A percentile compares a stretch with the other conserved stretches of the same genome.
phyloP scores from a whole-genome alignment of 2,797 vertebrate genomes.

The Etheostoma perlongum region DNA sequence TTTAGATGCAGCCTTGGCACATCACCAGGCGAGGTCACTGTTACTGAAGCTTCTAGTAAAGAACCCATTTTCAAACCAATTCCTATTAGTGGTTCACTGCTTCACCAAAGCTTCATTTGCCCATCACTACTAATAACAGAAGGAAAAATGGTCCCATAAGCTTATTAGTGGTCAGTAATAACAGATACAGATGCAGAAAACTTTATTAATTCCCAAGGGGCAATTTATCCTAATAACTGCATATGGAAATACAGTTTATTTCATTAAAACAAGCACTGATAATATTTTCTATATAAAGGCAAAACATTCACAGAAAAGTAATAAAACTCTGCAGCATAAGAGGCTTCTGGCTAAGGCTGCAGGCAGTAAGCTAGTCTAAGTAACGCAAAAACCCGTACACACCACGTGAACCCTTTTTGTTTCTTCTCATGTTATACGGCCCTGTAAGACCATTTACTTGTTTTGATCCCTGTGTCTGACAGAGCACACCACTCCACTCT shows the following conservation, averaged over 20 bases:
- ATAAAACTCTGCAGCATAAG: neutral
- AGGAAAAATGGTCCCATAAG: neutral
- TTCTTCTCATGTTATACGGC: neutral
- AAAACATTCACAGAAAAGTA: neutral
- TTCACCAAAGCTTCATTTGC: no score
- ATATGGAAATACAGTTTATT: neutral
- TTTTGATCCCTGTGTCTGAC: conserved; percentile 71
- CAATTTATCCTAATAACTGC: neutral
- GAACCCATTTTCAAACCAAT: no score
- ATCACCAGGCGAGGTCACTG: no score
- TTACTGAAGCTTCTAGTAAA: no score
- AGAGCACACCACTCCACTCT: conserved; percentile 86
- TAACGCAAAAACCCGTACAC: neutral
- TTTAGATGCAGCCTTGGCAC: no score
- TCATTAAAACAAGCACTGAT: neutral
- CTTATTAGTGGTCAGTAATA: neutral
- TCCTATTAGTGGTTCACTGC: no score
- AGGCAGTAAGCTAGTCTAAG: no score
- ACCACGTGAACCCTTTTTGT: no score
- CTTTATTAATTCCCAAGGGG: no score
- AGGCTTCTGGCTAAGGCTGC: conserved; percentile 43
- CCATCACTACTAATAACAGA: neutral
- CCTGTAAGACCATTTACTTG: neutral
- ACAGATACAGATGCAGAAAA: no score
- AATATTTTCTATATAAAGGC: neutral